phyloP scores from a whole-genome alignment of 2,113 vertebrate genomes.

The Pelecanus crispus region DNA sequence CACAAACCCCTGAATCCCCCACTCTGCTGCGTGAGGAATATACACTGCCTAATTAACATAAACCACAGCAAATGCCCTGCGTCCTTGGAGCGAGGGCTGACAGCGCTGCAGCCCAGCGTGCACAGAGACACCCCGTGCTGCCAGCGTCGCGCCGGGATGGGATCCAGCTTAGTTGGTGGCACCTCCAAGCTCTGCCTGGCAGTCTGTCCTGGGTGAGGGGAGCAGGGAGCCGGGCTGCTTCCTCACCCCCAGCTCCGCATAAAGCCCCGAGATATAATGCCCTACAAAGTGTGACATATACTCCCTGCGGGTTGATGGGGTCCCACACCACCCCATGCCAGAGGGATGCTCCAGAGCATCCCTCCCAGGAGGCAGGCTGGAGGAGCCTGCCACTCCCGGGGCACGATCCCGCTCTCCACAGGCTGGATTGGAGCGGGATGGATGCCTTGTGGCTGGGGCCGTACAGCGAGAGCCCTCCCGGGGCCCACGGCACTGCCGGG shows the following conservation, averaged over 20 bases:
- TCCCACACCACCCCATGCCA: not conserved
- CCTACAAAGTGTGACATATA: not conserved
- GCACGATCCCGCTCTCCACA: accelerated
- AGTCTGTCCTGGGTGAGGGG: not conserved
- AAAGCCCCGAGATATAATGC: accelerated
- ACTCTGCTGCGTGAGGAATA: not conserved
- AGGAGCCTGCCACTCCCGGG: not conserved
- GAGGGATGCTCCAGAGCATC: not conserved
- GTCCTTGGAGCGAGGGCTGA: not conserved
- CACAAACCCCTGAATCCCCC: not conserved
- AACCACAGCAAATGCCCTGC: not conserved
- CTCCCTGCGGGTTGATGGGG: not conserved
- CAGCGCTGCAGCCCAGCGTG: not conserved
- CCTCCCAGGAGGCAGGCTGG: not conserved
- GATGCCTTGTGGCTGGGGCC: not conserved
- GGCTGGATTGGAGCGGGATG: not conserved
- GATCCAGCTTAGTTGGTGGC: not conserved
- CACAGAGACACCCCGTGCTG: not conserved
- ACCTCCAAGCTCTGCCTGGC: not conserved
- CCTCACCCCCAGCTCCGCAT: not conserved
- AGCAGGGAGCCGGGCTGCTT: not conserved
- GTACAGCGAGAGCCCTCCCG: accelerated
- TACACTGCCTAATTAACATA: not conserved
- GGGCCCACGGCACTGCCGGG: accelerated
- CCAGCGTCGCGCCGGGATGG: accelerated